A percentile compares a stretch with the other conserved stretches of the same genome.
These are phyloP conservation scores for Parasteatoda tepidariorum DNA, from an alignment of 1,140 invertebrate species.

Conservation along the genomic window DNA sequence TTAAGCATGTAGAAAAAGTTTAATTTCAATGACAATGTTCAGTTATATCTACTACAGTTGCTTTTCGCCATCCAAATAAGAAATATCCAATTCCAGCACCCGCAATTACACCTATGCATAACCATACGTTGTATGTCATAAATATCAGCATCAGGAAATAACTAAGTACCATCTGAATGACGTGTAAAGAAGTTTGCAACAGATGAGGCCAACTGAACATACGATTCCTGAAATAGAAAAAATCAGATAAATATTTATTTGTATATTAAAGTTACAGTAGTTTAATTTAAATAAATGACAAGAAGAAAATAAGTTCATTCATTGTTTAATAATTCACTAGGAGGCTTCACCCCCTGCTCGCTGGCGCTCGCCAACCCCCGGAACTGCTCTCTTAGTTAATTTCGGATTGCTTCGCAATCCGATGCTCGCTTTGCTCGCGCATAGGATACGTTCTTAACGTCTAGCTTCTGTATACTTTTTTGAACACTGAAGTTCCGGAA, in stretches of 20 bases:
- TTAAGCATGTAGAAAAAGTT: no score
- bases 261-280: background rate
- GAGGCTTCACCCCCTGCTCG: no score
- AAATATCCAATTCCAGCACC: constrained; percentile 72
- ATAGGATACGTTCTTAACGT: no score
- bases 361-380: no score
- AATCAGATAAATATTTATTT: background rate
- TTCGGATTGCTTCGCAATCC: no score
- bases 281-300: no score
- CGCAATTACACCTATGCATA: constrained; percentile 70
- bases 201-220: constrained; percentile 82
- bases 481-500: no score
- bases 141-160: constrained; percentile 73
- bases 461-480: no score
- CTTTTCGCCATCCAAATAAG: constrained; percentile 76
- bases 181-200: constrained; percentile 89
- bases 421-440: no score
- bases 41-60: constrained; percentile 88
- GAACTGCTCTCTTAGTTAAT: no score
- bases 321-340: no score
- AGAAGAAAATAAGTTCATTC: no score
- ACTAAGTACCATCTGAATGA: constrained; percentile 72
- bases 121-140: constrained; percentile 73
- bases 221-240: constrained; percentile 45
- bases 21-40: constrained; percentile 94